Conservation (phyloP, 1,140 invertebrate species). For the Nylanderia fulva region DNA sequence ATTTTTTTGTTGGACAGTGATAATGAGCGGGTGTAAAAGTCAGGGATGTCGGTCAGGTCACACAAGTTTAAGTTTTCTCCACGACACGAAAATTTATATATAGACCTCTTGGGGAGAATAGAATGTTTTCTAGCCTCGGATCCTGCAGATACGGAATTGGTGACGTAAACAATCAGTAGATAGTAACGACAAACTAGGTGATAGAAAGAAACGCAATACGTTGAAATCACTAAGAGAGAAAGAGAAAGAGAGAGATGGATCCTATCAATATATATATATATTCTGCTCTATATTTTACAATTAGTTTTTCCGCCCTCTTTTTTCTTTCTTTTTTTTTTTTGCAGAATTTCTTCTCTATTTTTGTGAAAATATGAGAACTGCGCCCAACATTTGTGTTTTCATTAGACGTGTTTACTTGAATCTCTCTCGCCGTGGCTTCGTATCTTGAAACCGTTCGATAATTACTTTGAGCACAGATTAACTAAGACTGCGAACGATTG, state of each 20-base stretch:
- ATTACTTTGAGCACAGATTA: conserved; percentile 1
- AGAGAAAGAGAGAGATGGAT: neutral
- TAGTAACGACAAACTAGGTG: conserved; percentile 42
- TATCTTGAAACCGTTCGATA: neutral
- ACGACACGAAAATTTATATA: neutral
- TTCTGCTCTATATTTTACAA: neutral
- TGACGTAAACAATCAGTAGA: conserved; percentile 49
- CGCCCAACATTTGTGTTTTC: too few relatives aligned
- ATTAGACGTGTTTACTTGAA: neutral
- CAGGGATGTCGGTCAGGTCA: conserved; percentile 1
- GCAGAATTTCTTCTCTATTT: neutral
- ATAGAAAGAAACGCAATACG: conserved; percentile 39
- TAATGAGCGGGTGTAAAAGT: conserved; percentile 14
- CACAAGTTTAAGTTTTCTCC: conserved; percentile 10
- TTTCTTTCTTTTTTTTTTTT: too few relatives aligned
- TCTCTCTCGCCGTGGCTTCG: neutral
- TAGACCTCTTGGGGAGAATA: neutral
- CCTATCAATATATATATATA: conserved; percentile 1
- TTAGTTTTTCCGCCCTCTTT: too few relatives aligned
- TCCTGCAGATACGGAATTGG: conserved; percentile 31
- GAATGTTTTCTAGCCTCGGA: conserved; percentile 11
- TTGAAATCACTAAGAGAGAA: neutral
- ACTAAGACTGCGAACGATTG: neutral
- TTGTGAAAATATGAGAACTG: neutral
- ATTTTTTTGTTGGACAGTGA: too few relatives aligned